Evolutionary conservation across 2,113 vertebrate species (phyloP).

Genomic region (Rallus limicola): DNA sequence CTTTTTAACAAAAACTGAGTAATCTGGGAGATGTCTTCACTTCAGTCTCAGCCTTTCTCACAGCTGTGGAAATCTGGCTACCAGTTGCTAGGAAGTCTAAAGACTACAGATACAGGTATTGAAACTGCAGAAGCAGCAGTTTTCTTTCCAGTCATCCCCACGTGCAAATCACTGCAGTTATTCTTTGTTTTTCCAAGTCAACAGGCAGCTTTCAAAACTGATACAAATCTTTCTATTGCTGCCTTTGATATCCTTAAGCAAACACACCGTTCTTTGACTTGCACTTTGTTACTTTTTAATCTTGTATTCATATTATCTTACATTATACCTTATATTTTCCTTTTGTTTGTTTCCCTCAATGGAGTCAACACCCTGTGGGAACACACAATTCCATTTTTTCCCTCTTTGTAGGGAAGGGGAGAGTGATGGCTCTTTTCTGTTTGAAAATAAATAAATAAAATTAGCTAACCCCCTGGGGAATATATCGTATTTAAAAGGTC

Average conservation of each 20-base stretch:
- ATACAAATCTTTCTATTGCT: background rate
- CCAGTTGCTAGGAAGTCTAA: background rate
- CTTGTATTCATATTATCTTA: background rate
- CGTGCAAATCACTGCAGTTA: background rate
- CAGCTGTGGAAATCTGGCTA: background rate
- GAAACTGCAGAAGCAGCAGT: conserved; percentile 1
- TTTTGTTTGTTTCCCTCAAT: background rate
- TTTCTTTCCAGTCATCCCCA: background rate
- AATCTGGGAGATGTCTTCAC: background rate
- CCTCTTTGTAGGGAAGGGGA: background rate
- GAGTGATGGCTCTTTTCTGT: background rate
- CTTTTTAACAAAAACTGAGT: background rate
- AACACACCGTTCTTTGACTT: background rate
- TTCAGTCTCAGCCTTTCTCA: background rate
- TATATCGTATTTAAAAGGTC: background rate
- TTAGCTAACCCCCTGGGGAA: background rate
- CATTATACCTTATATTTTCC: background rate
- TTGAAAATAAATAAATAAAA: background rate
- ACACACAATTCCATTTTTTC: background rate
- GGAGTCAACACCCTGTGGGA: background rate
- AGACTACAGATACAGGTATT: background rate
- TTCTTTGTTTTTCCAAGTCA: background rate
- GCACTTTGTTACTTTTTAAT: background rate
- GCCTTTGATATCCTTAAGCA: background rate
- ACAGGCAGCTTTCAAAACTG: background rate